These are phyloP conservation scores for Nyctibius grandis DNA, from an alignment of 2,797 vertebrate species.

Conservation along the genomic window DNA sequence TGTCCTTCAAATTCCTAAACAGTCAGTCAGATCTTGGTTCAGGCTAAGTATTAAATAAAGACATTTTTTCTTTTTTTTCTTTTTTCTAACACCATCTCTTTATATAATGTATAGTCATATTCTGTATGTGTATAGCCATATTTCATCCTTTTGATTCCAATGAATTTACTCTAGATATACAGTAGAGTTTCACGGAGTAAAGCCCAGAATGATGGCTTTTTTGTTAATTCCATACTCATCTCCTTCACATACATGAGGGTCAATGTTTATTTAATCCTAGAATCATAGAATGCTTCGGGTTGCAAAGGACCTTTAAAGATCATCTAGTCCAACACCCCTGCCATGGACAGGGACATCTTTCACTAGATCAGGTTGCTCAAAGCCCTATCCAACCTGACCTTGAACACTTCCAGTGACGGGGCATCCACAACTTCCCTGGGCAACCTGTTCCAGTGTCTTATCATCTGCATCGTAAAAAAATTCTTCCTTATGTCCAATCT, in stretches of 20 bases:
- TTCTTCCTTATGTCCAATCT: too few species aligned
- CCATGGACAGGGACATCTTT: too few species aligned
- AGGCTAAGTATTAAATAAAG: not conserved
- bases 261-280: not conserved
- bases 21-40: not conserved
- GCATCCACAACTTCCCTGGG: not conserved
- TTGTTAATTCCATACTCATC: not conserved
- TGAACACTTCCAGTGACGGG: not conserved
- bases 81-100: not conserved
- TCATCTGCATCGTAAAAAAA: too few species aligned
- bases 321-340: too few species aligned
- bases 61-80: not conserved
- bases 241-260: not conserved
- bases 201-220: not conserved
- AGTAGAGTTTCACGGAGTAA: not conserved
- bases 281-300: not conserved
- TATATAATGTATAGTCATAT: not conserved
- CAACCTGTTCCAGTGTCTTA: not conserved
- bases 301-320: too few species aligned
- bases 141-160: not conserved
- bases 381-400: not conserved
- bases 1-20: not conserved
- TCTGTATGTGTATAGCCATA: not conserved
- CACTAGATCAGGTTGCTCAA: too few species aligned
- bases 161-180: not conserved